These are phyloP conservation scores for Myanophis thanlyinensis DNA, from an alignment of 2,113 vertebrate species.

Conservation along the genomic window DNA sequence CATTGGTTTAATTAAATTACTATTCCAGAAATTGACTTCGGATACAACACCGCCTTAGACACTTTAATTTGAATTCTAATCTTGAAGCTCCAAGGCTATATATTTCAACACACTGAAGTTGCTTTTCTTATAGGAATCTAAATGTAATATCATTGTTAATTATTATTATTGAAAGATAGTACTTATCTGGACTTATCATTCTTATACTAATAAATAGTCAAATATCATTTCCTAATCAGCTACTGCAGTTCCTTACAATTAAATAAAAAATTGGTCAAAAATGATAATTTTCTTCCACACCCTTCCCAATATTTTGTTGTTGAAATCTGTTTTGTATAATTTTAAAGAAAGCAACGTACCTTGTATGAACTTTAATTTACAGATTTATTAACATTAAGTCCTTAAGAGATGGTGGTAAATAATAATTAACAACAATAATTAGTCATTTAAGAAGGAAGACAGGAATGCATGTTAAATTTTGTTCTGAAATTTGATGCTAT, in stretches of 20 bases:
- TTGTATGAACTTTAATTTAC: conserved; percentile 48
- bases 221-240: conserved; percentile 62
- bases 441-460: conserved; percentile 53
- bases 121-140: conserved; percentile 76
- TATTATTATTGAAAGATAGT: conserved; percentile 75
- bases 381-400: conserved; percentile 48
- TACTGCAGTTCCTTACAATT: conserved; percentile 53
- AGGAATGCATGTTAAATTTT: conserved; percentile 69
- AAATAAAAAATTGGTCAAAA: conserved; percentile 61
- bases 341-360: conserved; percentile 50
- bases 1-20: conserved; percentile 60
- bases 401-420: conserved; percentile 46
- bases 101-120: conserved; percentile 70
- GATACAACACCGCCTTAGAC: conserved; percentile 67
- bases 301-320: conserved; percentile 59
- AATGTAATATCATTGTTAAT: conserved; percentile 76
- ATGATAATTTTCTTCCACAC: conserved; percentile 39
- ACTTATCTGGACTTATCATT: conserved; percentile 70
- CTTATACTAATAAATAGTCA: conserved; percentile 68
- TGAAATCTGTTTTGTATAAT: conserved; percentile 53
- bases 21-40: conserved; percentile 64
- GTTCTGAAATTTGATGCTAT: conserved; percentile 55
- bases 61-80: conserved; percentile 68
- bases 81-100: conserved; percentile 65
- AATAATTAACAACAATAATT: conserved; percentile 33